Percentiles rank a stretch among this genome's conserved stretches.
phyloP scores from a whole-genome alignment of 2,888 invertebrate genomes.

The Euphydryas editha region DNA sequence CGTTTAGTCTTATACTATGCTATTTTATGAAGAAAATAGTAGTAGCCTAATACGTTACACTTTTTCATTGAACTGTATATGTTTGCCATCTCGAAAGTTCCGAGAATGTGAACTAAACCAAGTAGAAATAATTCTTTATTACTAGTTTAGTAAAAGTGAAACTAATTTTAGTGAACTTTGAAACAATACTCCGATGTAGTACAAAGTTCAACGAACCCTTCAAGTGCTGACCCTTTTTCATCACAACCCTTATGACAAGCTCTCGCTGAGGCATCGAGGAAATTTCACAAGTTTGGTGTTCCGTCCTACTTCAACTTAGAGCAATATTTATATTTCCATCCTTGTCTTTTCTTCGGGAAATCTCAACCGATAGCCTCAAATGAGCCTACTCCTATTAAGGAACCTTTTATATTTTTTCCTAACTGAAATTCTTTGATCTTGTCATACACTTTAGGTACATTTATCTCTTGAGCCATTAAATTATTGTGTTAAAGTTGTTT shows the following conservation, averaged over 20 bases:
- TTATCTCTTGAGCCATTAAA: slow-evolving; percentile 32
- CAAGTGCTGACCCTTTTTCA: slow-evolving; percentile 43
- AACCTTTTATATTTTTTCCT: slow-evolving; percentile 11
- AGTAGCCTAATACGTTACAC: too few relatives aligned
- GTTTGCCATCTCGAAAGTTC: too few relatives aligned
- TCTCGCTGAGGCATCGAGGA: slow-evolving; percentile 26
- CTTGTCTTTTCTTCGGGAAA: slow-evolving; percentile 29
- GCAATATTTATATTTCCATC: slow-evolving; percentile 8
- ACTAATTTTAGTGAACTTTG: slow-evolving; percentile 19
- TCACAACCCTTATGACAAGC: slow-evolving; percentile 39
- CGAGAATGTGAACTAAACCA: too few relatives aligned
- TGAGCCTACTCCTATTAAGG: slow-evolving; percentile 11
- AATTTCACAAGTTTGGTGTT: slow-evolving; percentile 18
- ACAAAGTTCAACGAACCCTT: slow-evolving; percentile 66
- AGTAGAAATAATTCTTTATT: too few relatives aligned
- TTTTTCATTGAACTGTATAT: too few relatives aligned
- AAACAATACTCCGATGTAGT: slow-evolving; percentile 56
- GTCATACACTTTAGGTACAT: slow-evolving; percentile 21
- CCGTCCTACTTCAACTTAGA: slow-evolving; percentile 25
- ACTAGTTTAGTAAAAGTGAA: too few relatives aligned
- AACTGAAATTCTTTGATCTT: slow-evolving; percentile 30
- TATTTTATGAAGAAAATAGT: too few relatives aligned
- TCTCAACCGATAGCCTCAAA: slow-evolving; percentile 18
- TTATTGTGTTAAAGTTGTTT: slow-evolving; percentile 36
- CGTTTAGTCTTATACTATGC: too few relatives aligned